Evolutionary conservation across 2,113 vertebrate genomes (phyloP).

Genomic region (Thamnophis sirtalis): DNA sequence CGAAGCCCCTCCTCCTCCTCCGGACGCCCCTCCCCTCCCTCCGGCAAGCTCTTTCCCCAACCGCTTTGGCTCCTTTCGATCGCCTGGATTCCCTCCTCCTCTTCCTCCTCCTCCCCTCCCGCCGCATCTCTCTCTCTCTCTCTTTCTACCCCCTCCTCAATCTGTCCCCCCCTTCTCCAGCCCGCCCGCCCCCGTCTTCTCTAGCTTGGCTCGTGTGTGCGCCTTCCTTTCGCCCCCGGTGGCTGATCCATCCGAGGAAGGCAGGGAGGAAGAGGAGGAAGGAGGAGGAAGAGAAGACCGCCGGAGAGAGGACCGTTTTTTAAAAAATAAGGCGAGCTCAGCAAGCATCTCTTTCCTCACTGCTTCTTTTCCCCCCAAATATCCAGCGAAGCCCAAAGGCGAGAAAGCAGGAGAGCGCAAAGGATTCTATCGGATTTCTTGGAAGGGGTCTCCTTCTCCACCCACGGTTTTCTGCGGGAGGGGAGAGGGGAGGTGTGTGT

Average conservation of each 20-base stretch:
- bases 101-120: not conserved
- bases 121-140: constrained; percentile 30
- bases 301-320: not conserved
- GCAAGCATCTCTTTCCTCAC: not conserved
- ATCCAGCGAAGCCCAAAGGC: not conserved
- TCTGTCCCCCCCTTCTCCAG: not conserved
- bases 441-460: not conserved
- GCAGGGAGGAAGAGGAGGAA: not conserved
- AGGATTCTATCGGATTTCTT: not conserved
- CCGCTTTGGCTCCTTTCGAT: constrained; percentile 42
- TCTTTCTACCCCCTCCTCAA: constrained; percentile 7
- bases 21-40: constrained; percentile 40
- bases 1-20: constrained; percentile 27
- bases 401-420: not conserved
- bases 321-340: no score
- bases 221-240: constrained; percentile 48
- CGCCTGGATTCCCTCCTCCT: constrained; percentile 37
- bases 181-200: constrained; percentile 27
- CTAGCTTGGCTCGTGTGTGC: constrained; percentile 45
- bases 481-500: not conserved
- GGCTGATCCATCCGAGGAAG: constrained; percentile 56
- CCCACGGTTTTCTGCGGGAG: not conserved
- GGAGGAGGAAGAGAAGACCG: not conserved
- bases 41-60: constrained; percentile 43
- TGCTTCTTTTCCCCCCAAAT: not conserved